These are phyloP conservation scores for Barypeithes pellucidus DNA, from an alignment of 2,888 invertebrate species.

Conservation along the genomic window DNA sequence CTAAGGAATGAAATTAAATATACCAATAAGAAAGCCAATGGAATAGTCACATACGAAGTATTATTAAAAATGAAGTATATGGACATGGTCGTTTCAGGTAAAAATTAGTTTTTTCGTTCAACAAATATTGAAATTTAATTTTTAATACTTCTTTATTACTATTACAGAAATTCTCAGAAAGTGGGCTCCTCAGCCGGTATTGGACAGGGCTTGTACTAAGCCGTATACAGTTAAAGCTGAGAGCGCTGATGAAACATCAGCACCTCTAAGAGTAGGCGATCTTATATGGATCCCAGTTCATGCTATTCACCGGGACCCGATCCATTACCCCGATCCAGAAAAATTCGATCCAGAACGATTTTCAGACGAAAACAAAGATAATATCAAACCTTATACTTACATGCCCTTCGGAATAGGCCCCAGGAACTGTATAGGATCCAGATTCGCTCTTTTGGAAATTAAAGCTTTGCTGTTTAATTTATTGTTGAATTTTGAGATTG, in stretches of 20 bases:
- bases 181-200: conserved; percentile 70
- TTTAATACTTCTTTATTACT: conserved; percentile 56
- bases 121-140: no score
- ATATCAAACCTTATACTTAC: no score
- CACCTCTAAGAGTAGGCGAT: conserved; percentile 61
- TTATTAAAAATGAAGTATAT: no score
- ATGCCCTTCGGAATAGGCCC: conserved; percentile 59
- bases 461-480: conserved; percentile 40
- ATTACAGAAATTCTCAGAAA: conserved; percentile 11
- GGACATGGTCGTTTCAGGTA: no score
- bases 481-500: conserved; percentile 61
- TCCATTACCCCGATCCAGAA: no score
- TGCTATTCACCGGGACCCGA: conserved; percentile 42
- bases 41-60: conserved; percentile 61
- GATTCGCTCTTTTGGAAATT: conserved; percentile 1
- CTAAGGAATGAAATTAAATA: conserved; percentile 61
- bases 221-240: no score
- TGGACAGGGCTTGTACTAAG: conserved; percentile 67
- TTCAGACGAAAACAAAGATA: no score
- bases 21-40: conserved; percentile 62
- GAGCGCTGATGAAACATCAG: conserved; percentile 55
- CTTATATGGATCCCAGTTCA: conserved; percentile 64
- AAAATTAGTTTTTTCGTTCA: no score
- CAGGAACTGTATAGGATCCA: not conserved
- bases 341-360: no score